Percentiles rank a stretch among this genome's conserved stretches.
Evolutionary conservation across 1,140 invertebrate species (phyloP).

Genomic region (Eumeta japonica): DNA sequence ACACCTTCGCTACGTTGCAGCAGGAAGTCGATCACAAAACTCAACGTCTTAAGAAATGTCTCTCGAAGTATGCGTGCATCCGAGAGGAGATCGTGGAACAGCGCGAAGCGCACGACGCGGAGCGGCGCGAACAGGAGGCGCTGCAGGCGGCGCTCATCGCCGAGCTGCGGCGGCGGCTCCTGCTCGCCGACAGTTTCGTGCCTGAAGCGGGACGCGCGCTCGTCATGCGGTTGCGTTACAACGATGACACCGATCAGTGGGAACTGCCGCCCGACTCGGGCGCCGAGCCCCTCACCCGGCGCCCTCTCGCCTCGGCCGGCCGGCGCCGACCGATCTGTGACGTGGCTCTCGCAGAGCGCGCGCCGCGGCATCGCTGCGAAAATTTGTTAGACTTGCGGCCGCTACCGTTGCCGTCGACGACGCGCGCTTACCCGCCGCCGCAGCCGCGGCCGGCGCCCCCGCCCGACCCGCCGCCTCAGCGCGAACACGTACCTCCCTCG

Average conservation of each 20-base stretch:
- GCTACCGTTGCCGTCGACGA: slow-evolving; percentile 47
- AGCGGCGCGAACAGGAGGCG: slow-evolving; percentile 70
- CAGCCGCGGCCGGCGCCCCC: neutral
- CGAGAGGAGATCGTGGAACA: slow-evolving; percentile 50
- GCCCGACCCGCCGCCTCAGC: slow-evolving; percentile 1
- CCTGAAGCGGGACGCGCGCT: slow-evolving; percentile 85
- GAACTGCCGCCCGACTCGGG: slow-evolving; percentile 52
- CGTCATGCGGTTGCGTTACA: slow-evolving; percentile 78
- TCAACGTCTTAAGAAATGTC: slow-evolving; percentile 68
- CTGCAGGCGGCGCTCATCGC: slow-evolving; percentile 45
- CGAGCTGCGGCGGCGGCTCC: slow-evolving; percentile 74
- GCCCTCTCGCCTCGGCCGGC: slow-evolving; percentile 67
- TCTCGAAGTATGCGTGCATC: slow-evolving; percentile 43
- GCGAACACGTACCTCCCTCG: slow-evolving; percentile 13
- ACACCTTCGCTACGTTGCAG: slow-evolving; percentile 83
- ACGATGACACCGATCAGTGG: slow-evolving; percentile 90
- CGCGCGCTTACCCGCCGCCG: slow-evolving; percentile 18
- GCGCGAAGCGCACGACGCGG: slow-evolving; percentile 49
- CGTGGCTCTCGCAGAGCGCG: slow-evolving; percentile 66
- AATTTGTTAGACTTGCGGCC: slow-evolving; percentile 82
- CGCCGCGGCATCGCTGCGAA: slow-evolving; percentile 68
- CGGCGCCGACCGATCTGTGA: slow-evolving; percentile 71
- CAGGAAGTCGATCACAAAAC: slow-evolving; percentile 92
- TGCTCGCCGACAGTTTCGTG: slow-evolving; percentile 97
- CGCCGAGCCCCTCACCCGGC: slow-evolving; percentile 47